These are phyloP conservation scores for Odontomyia ornata DNA, from an alignment of 2,888 invertebrate genomes.

Conservation along the genomic window DNA sequence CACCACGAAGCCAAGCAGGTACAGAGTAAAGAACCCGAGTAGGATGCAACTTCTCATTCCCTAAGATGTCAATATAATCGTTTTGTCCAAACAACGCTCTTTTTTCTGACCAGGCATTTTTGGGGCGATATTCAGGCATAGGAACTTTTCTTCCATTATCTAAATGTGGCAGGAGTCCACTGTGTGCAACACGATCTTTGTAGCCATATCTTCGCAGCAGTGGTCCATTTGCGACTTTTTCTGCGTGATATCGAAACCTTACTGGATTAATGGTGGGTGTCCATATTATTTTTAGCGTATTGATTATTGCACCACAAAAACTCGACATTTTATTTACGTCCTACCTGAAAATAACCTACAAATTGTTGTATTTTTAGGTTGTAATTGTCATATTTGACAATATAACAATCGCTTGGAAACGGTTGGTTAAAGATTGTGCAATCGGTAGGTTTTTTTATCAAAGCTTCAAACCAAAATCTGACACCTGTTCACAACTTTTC, in stretches of 20 bases:
- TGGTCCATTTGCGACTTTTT: conserved; percentile 69
- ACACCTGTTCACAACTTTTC: not conserved
- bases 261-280: conserved; percentile 45
- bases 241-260: conserved; percentile 59
- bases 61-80: conserved; percentile 96
- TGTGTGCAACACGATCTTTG: conserved; percentile 71
- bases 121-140: conserved; percentile 77
- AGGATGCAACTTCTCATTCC: conserved; percentile 83
- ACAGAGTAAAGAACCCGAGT: conserved; percentile 84
- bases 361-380: not conserved
- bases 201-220: conserved; percentile 76
- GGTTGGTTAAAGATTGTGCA: not conserved
- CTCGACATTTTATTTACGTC: conserved; percentile 5
- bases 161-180: conserved; percentile 76
- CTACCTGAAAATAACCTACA: not conserved
- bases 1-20: conserved; percentile 90
- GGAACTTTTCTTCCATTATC: conserved; percentile 67
- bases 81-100: conserved; percentile 92
- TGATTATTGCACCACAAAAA: not conserved
- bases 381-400: not conserved
- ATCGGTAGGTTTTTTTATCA: not conserved
- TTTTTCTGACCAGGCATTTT: conserved; percentile 78
- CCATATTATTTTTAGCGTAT: conserved; percentile 35
- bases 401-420: not conserved
- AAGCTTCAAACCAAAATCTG: not conserved